phyloP scores from a whole-genome alignment of 2,888 invertebrate species.

The Synergus itoensis region DNA sequence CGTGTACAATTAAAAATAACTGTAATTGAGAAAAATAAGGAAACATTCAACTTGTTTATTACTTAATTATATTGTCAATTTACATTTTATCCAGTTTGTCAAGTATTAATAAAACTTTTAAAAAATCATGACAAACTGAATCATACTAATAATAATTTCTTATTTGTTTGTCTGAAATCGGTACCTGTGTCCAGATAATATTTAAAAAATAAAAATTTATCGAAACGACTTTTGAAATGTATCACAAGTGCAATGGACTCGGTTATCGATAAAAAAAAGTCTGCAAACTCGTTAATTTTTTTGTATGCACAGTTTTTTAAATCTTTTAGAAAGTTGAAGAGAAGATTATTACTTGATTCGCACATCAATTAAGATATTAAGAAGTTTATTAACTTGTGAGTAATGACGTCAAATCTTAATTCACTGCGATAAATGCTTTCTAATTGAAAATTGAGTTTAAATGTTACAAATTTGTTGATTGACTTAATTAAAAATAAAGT shows the following conservation, averaged over 20 bases:
- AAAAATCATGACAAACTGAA: too few relatives aligned
- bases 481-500: too few relatives aligned
- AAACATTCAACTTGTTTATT: not conserved
- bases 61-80: not conserved
- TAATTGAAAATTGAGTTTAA: too few relatives aligned
- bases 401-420: not conserved
- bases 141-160: not conserved
- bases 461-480: too few relatives aligned
- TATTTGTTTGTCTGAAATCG: not conserved
- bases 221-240: not conserved
- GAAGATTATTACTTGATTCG: not conserved
- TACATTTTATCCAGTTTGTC: not conserved
- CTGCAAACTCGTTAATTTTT: not conserved
- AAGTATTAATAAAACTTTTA: too few relatives aligned
- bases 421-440: conserved; percentile 13
- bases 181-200: not conserved
- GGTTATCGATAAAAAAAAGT: not conserved
- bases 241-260: not conserved
- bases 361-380: conserved; percentile 18
- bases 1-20: not conserved
- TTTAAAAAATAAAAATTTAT: not conserved
- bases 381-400: not conserved
- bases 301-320: not conserved
- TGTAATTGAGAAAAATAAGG: not conserved
- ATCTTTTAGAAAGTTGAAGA: not conserved